These are phyloP conservation scores for Axinella damicornis DNA, from an alignment of 37 sponge, comb jelly and placozoan genomes.

Conservation along the genomic window DNA sequence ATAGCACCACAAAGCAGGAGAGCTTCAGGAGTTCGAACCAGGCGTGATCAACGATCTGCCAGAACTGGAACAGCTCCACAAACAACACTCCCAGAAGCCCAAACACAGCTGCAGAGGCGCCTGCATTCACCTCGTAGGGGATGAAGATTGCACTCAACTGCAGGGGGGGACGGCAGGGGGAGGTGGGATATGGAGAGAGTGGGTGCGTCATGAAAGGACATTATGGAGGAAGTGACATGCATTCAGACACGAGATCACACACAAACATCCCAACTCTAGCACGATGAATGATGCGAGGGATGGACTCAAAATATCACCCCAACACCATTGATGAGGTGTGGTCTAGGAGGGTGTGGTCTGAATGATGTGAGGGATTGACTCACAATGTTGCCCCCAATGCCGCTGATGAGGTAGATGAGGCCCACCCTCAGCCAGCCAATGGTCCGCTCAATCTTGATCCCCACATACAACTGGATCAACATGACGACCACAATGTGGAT, in stretches of 20 bases:
- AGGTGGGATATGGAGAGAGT: no score
- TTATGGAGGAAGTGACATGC: no score
- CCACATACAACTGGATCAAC: conserved; percentile 84
- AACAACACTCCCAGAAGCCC: conserved; percentile 91
- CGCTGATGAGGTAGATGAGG: conserved; percentile 91
- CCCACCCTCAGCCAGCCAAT: conserved; percentile 92
- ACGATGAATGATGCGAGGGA: no score
- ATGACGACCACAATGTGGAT: conserved; percentile 79
- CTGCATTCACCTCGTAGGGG: conserved; percentile 90
- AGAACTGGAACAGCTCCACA: conserved; percentile 93
- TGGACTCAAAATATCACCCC: no score
- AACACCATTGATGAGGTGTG: no score
- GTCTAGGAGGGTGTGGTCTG: no score
- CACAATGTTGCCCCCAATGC: conserved; percentile 93
- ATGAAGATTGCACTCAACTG: conserved; percentile 88
- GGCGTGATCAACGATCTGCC: conserved; percentile 86
- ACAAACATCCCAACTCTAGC: no score
- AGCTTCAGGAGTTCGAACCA: conserved; percentile 87
- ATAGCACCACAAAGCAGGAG: conserved; percentile 52
- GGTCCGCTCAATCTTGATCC: conserved; percentile 91
- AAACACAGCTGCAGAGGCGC: conserved; percentile 84
- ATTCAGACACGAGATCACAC: no score
- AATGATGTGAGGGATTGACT: no score
- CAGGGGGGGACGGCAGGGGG: no score
- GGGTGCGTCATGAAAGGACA: no score